phyloP scores from a whole-genome alignment of 2,797 vertebrate species.

The Triplophysa bombifrons region DNA sequence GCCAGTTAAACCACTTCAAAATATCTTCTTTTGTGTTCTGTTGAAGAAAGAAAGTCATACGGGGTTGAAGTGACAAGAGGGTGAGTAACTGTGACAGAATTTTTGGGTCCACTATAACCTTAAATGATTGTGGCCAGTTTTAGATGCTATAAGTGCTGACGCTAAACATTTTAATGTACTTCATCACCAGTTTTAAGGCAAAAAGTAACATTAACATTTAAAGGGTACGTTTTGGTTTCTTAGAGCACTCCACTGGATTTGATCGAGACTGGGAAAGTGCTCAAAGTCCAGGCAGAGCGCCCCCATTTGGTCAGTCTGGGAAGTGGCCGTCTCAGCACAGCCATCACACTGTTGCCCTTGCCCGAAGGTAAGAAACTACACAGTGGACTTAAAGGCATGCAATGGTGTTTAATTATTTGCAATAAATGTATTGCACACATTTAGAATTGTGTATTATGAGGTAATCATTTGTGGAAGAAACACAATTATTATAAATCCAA shows the following conservation, averaged over 20 bases:
- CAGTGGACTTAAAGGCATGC: neutral
- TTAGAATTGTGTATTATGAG: neutral
- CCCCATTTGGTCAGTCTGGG: conserved; percentile 96
- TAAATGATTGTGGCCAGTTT: neutral
- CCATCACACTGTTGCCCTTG: conserved; percentile 91
- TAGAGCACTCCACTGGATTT: conserved; percentile 91
- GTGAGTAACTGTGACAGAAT: too few species aligned
- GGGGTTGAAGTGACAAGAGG: too few species aligned
- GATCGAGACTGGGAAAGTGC: conserved; percentile 86
- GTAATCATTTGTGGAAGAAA: too few species aligned
- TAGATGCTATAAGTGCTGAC: neutral
- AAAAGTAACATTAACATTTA: neutral
- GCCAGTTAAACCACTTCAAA: too few species aligned
- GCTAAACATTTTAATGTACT: neutral
- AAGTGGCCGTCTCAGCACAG: conserved; percentile 91
- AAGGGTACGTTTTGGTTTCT: neutral
- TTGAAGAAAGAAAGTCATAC: too few species aligned
- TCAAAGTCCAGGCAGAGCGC: conserved; percentile 93
- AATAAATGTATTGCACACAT: neutral
- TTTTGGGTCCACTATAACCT: too few species aligned
- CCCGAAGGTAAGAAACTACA: conserved; percentile 83
- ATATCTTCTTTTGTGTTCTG: too few species aligned
- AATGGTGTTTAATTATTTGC: neutral
- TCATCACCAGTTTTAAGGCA: neutral
- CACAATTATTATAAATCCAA: too few species aligned